Evolutionary conservation across 2,113 vertebrate species (phyloP), one percentile per base, ranked within the genome.

Genomic region (Anguilla japonica): DNA sequence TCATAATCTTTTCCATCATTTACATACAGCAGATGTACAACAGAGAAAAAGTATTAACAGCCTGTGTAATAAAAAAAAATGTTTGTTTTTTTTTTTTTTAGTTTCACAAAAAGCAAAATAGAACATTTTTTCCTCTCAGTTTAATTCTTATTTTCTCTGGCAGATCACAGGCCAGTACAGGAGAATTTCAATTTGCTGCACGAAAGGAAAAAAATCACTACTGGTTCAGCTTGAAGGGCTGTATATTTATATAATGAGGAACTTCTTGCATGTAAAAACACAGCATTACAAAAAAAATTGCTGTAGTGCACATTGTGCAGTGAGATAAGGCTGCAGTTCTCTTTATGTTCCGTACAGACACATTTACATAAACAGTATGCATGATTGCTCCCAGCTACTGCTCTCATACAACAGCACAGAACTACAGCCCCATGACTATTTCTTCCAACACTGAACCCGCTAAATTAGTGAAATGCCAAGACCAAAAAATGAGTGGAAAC

Each of bases 201-300:
- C 40, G 34, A 79, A 41, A 41, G 26, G 20, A 80, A 40, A n/a
- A 43, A 3, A 86, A 2, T 34, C 79, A 29, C 16, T 75, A 71
- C 81, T 71, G 84, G 41, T 82, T 78, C 83, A 71, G 26, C 16
- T 22, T 20, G 63, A 6, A 20, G 22, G 63, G 20, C 20, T 71
- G 63, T n/a, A 71, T 71, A 71, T 71, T 71, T n/a, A 71, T 71
- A n/a, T 71, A n/a, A n/a, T n/a, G 63, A 20, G 63, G 63, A 71
- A 20, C 63, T 71, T n/a, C 26, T 71, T 71, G 20, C 7, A 46
- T 46, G 20, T 22, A n/a, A n/a, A 71, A 71, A 3, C 63, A 71
- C 2, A 1, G 9, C 63, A 71, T 71, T 34, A n/a, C 9, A 1
- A 29, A 67, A 67, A 14, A 11, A 53, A 13, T 29, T 15, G 63